Conservation (phyloP, 2,113 vertebrate species). For the Excalfactoria chinensis region DNA sequence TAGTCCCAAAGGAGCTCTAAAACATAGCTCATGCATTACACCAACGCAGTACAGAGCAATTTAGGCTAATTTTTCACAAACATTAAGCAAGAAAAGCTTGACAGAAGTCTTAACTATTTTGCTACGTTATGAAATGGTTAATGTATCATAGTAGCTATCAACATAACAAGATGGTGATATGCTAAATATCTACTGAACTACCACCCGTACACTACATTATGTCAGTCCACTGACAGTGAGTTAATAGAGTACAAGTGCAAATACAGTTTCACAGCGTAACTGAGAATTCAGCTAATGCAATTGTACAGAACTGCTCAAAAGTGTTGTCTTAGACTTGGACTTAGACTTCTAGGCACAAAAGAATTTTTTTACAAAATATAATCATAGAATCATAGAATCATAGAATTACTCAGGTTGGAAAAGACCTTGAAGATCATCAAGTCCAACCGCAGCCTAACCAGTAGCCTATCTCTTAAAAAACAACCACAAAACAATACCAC, state of each 20-base stretch:
- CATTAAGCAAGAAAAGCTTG: not conserved
- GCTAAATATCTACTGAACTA: not conserved
- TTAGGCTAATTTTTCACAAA: not conserved
- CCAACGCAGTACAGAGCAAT: not conserved
- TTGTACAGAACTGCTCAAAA: not conserved
- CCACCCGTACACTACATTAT: not conserved
- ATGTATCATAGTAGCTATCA: not conserved
- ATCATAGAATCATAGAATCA: too few relatives aligned
- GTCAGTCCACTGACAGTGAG: not conserved
- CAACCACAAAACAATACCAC: too few relatives aligned
- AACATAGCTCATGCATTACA: not conserved
- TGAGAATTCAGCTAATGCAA: not conserved
- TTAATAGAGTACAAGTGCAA: not conserved
- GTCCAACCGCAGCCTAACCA: too few relatives aligned
- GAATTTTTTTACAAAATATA: not conserved
- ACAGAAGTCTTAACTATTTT: not conserved
- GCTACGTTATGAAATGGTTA: not conserved
- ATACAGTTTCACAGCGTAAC: not conserved
- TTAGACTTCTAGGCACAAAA: not conserved
- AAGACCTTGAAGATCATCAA: too few relatives aligned
- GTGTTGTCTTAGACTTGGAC: not conserved
- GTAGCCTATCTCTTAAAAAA: too few relatives aligned
- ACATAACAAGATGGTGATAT: not conserved
- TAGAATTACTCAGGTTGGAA: too few relatives aligned
- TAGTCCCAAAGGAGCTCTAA: not conserved